These are phyloP conservation scores for Pseudanteris insignis DNA, from an alignment of 2,888 invertebrate genomes.

Conservation along the genomic window DNA sequence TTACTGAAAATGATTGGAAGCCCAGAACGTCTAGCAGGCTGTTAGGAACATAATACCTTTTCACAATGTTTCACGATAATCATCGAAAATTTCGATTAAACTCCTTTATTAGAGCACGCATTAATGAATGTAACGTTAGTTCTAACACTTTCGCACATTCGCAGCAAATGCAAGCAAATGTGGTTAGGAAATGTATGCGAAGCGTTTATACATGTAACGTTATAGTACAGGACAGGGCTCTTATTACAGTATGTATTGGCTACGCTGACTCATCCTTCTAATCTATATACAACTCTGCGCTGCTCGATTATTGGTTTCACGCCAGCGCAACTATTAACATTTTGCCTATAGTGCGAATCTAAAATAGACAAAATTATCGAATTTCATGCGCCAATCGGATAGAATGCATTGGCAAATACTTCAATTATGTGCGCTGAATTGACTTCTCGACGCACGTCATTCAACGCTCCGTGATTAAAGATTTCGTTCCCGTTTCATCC, in stretches of 20 bases:
- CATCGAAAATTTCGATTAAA: constrained; percentile 32
- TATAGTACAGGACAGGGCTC: constrained; percentile 51
- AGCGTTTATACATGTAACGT: constrained; percentile 52
- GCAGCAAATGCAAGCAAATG: constrained; percentile 55
- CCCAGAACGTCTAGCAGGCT: constrained; percentile 3
- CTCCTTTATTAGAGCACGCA: constrained; percentile 34
- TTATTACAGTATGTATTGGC: constrained; percentile 62
- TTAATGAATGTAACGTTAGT: constrained; percentile 35
- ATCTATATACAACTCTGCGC: constrained; percentile 57
- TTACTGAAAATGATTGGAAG: constrained; percentile 12
- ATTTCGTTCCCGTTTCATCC: too few species aligned
- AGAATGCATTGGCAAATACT: constrained; percentile 11
- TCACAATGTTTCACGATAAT: constrained; percentile 25
- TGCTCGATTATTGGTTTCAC: constrained; percentile 62
- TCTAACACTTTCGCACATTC: constrained; percentile 40
- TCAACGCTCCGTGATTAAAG: too few species aligned
- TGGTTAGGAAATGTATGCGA: constrained; percentile 59
- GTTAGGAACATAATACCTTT: constrained; percentile 24
- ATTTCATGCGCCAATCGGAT: constrained; percentile 37
- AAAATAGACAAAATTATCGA: constrained; percentile 45
- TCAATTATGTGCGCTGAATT: constrained; percentile 30
- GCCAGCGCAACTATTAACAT: constrained; percentile 58
- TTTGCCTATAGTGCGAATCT: constrained; percentile 52
- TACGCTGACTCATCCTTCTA: constrained; percentile 61
- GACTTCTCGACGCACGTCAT: neutral